Conservation (phyloP, 1,140 invertebrate species). For the Coenobita brevimanus region DNA sequence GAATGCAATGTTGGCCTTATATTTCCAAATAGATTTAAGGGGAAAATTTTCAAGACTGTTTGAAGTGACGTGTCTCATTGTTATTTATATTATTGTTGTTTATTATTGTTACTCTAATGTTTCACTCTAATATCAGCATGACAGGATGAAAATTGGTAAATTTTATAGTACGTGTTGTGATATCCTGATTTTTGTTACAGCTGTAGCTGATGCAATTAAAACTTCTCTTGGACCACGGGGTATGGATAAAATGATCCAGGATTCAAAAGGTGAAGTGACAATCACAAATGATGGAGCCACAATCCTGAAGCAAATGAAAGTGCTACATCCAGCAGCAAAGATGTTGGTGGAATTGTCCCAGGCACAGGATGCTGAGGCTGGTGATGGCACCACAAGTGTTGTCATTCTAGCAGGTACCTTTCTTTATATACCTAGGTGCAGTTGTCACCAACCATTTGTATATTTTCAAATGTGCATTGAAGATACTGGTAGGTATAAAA, state of each 20-base stretch:
- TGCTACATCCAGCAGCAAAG: slow-evolving; percentile 98
- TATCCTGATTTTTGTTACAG: slow-evolving; percentile 75
- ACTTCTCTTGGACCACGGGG: slow-evolving; percentile 98
- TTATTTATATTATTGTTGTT: too few species aligned
- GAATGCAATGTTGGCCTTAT: too few species aligned
- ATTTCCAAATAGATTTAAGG: too few species aligned
- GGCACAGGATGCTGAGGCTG: slow-evolving; percentile 99
- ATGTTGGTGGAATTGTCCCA: slow-evolving; percentile 99
- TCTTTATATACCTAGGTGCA: not conserved
- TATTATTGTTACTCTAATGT: too few species aligned
- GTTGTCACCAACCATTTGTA: too few species aligned
- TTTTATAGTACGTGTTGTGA: not conserved
- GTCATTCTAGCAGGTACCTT: slow-evolving; percentile 71
- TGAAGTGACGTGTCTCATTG: too few species aligned
- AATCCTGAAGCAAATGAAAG: slow-evolving; percentile 99
- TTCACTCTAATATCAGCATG: too few species aligned
- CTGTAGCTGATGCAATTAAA: slow-evolving; percentile 98
- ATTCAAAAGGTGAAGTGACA: slow-evolving; percentile 97
- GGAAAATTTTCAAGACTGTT: too few species aligned
- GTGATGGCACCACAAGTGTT: slow-evolving; percentile 92
- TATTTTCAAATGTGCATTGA: not conserved
- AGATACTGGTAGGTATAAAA: too few species aligned
- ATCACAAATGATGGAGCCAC: slow-evolving; percentile 99
- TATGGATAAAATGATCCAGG: slow-evolving; percentile 99
- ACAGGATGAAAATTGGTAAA: too few species aligned